Conservation (phyloP, 2,888 invertebrate species). For the Boloria euphrosyne region DNA sequence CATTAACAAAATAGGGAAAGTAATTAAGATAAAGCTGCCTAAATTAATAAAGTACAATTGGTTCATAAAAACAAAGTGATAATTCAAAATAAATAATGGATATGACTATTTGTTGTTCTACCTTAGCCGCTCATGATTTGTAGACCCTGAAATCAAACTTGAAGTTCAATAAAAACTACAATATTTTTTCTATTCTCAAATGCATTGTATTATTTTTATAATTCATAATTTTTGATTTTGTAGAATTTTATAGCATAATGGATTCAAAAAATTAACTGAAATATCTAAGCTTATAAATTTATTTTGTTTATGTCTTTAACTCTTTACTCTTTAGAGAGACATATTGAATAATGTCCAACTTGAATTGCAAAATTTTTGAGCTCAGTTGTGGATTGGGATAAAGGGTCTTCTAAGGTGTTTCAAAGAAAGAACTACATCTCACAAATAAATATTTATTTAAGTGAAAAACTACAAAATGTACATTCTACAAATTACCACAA, state of each 20-base stretch:
- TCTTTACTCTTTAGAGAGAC: background rate
- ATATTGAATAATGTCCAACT: background rate
- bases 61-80: background rate
- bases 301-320: conserved; percentile 6
- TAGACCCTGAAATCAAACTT: conserved; percentile 60
- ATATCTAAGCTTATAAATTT: background rate
- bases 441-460: conserved; percentile 53
- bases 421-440: conserved; percentile 64
- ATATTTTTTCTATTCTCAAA: background rate
- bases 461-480: conserved; percentile 32
- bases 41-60: too few species aligned
- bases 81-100: conserved; percentile 3
- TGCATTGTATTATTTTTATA: too few species aligned
- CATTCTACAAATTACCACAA: conserved; percentile 25
- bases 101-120: conserved; percentile 47
- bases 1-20: too few species aligned
- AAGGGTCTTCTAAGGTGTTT: conserved; percentile 42
- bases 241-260: background rate
- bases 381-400: conserved; percentile 42
- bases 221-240: background rate
- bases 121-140: conserved; percentile 49
- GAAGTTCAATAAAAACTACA: conserved; percentile 19
- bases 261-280: background rate
- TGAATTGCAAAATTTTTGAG: background rate
- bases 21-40: too few species aligned